phyloP scores from a whole-genome alignment of 2,888 invertebrate species.

The Linnaemya tessellans region DNA sequence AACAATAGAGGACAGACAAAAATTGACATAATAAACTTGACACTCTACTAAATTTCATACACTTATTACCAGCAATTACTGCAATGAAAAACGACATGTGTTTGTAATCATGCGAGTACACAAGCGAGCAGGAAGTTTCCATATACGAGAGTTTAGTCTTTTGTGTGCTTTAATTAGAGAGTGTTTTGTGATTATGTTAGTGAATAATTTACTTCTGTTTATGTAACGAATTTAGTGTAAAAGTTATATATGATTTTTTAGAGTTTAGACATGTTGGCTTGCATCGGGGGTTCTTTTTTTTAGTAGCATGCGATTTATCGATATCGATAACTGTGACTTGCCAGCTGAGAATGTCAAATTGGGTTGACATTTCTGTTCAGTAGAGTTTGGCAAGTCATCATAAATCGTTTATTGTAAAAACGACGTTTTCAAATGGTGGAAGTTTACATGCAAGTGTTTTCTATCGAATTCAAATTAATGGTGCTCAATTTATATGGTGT shows the following conservation, averaged over 20 bases:
- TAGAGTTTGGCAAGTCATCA: too few species aligned
- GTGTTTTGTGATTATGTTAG: conserved; percentile 26
- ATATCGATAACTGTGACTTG: too few species aligned
- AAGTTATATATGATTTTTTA: not conserved
- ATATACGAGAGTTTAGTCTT: conserved; percentile 8
- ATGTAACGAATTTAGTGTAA: not conserved
- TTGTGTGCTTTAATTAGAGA: conserved; percentile 29
- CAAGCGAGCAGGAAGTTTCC: not conserved
- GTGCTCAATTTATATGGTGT: too few species aligned
- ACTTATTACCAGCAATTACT: conserved; percentile 66
- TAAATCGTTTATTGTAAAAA: too few species aligned
- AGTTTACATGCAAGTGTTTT: too few species aligned
- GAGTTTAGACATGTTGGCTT: not conserved
- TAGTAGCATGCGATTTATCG: too few species aligned
- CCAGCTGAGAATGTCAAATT: too few species aligned
- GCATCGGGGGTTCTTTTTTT: too few species aligned
- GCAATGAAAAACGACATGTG: conserved; percentile 54
- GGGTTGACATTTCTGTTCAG: too few species aligned
- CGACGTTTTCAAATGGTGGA: too few species aligned
- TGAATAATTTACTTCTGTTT: conserved; percentile 19
- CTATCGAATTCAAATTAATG: too few species aligned
- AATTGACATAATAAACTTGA: conserved; percentile 62
- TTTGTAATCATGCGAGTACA: conserved; percentile 11
- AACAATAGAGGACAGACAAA: conserved; percentile 15
- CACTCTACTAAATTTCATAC: conserved; percentile 63